Conservation (phyloP, 92 coral and sea anemone species). For the Porites divaricata region DNA sequence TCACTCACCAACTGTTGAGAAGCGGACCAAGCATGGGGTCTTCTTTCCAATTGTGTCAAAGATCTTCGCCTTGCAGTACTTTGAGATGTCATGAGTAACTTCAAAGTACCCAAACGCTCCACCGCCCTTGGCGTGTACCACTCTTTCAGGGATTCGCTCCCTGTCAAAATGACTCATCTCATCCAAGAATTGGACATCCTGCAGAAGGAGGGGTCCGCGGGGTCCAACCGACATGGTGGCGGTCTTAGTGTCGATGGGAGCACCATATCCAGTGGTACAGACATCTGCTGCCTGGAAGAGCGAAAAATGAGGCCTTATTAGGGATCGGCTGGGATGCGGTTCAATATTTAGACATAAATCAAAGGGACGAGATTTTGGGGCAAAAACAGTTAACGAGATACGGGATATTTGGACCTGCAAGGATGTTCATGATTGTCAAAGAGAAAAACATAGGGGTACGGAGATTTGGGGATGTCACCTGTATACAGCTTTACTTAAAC, state of each 20-base stretch:
- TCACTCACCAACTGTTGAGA: conserved; percentile 95
- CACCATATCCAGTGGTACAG: conserved; percentile 83
- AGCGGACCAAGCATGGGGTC: conserved; percentile 83
- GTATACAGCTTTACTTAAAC: too few relatives aligned
- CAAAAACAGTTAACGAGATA: too few relatives aligned
- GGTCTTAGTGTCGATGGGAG: conserved; percentile 84
- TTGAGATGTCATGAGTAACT: conserved; percentile 92
- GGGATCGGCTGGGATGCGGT: not conserved
- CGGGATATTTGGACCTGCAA: too few relatives aligned
- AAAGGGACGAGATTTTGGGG: too few relatives aligned
- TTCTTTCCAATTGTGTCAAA: conserved; percentile 90
- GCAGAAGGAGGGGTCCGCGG: conserved; percentile 88
- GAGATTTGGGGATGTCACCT: too few relatives aligned
- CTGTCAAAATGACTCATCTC: conserved; percentile 98
- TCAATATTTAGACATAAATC: too few relatives aligned
- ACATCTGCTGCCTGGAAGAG: conserved; percentile 47
- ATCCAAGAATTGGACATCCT: conserved; percentile 93
- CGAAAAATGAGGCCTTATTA: too few relatives aligned
- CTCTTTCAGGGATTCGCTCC: conserved; percentile 97
- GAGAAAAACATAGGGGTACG: too few relatives aligned
- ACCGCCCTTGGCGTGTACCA: conserved; percentile 99
- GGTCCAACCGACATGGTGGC: conserved; percentile 96
- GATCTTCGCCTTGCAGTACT: conserved; percentile 91
- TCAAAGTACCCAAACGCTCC: conserved; percentile 99
- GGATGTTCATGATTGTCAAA: too few relatives aligned